A percentile compares a stretch with the other conserved stretches of the same genome.
Evolutionary conservation across 2,888 invertebrate species (phyloP).

Genomic region (Megastigmus dorsalis): DNA sequence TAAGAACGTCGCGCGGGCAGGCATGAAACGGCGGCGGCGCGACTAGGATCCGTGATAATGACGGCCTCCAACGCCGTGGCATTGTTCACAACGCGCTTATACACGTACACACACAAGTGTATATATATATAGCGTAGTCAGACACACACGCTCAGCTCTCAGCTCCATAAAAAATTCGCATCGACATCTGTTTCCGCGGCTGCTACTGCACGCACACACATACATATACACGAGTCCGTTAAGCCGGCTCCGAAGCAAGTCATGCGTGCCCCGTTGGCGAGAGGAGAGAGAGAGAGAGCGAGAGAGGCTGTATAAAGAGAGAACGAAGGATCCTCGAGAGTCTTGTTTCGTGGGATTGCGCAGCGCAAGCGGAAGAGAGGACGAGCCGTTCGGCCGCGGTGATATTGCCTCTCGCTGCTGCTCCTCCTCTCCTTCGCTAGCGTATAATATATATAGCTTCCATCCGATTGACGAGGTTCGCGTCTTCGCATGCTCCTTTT

Average conservation of each 20-base stretch:
- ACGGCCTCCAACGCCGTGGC: conserved; percentile 2
- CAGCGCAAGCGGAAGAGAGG: conserved; percentile 38
- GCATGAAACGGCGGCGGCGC: neutral
- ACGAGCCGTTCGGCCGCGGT: neutral
- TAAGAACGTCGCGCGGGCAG: neutral
- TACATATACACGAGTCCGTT: conserved; percentile 71
- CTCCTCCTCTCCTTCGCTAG: too few relatives aligned
- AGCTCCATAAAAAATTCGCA: conserved; percentile 67
- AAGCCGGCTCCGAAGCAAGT: conserved; percentile 72
- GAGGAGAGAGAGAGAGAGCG: neutral
- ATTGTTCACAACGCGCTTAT: conserved; percentile 6
- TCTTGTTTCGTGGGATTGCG: conserved; percentile 72
- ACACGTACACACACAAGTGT: neutral
- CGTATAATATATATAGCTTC: too few relatives aligned
- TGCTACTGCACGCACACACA: conserved; percentile 40
- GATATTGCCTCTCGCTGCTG: too few relatives aligned
- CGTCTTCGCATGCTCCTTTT: neutral
- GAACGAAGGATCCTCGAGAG: conserved; percentile 64
- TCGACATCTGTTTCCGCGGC: conserved; percentile 68
- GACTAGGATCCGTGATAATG: conserved; percentile 38
- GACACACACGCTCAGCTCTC: too few relatives aligned
- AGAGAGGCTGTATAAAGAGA: conserved; percentile 1
- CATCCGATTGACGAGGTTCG: conserved; percentile 64
- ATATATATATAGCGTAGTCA: neutral
- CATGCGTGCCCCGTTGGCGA: conserved; percentile 67